phyloP scores from a whole-genome alignment of 1,140 invertebrate genomes.

The Archegozetes longisetosus region DNA sequence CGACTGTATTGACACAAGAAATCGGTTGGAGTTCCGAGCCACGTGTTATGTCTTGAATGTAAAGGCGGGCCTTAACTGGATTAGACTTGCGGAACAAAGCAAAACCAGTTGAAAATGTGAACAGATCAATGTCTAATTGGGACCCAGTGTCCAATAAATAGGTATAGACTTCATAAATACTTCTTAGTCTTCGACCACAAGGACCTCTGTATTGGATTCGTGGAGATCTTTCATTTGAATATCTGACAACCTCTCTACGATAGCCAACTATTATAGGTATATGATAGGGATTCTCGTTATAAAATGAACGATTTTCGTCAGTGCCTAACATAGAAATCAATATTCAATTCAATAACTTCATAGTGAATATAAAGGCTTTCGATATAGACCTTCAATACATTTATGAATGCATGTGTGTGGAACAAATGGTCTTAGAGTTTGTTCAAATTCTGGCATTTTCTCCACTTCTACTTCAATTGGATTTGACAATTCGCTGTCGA shows the following conservation, averaged over 20 bases:
- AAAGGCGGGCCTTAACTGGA: neutral
- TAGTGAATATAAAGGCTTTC: no score
- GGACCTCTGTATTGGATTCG: neutral
- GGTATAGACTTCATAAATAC: neutral
- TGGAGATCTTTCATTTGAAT: neutral
- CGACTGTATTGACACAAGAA: slow-evolving; percentile 1
- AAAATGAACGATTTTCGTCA: neutral
- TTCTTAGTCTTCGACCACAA: neutral
- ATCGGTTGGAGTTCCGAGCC: slow-evolving; percentile 9
- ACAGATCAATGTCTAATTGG: neutral
- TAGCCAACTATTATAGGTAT: neutral
- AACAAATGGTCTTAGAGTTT: neutral
- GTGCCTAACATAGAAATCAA: no score
- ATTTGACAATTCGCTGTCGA: neutral
- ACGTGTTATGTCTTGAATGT: slow-evolving; percentile 1
- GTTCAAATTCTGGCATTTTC: neutral
- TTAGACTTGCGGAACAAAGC: neutral
- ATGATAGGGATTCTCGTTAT: neutral
- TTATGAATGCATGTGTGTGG: neutral
- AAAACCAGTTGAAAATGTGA: neutral
- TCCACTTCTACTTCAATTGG: neutral
- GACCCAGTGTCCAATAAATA: neutral
- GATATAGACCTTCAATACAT: neutral
- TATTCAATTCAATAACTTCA: no score
- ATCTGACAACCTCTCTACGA: neutral